Evolutionary conservation across 2,888 invertebrate species (phyloP).

Genomic region (Eupithecia exiguata): DNA sequence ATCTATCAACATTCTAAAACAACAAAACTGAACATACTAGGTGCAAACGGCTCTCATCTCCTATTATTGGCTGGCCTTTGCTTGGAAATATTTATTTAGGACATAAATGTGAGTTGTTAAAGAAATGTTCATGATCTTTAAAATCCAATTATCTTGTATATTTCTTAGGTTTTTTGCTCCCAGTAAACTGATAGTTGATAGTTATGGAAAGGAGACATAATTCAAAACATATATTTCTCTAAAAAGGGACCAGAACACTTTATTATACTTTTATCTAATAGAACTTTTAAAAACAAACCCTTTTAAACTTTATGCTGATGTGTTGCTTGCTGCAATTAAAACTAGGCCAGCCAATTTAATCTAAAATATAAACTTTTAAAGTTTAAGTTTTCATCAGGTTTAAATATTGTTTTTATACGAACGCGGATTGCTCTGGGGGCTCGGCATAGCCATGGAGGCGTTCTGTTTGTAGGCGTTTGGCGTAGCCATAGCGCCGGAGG

Average conservation of each 20-base stretch:
- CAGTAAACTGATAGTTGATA: neutral
- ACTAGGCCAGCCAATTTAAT: slow-evolving; percentile 1
- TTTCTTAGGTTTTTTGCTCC: neutral
- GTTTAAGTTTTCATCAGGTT: slow-evolving; percentile 2
- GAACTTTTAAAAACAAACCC: too few species aligned
- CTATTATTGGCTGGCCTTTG: slow-evolving; percentile 16
- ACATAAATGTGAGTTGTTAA: neutral
- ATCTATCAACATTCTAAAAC: slow-evolving; percentile 70
- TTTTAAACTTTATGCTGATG: neutral
- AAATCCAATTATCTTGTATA: neutral
- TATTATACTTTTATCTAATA: too few species aligned
- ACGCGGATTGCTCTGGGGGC: slow-evolving; percentile 88
- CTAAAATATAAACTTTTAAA: neutral
- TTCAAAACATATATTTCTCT: neutral
- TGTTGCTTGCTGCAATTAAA: neutral
- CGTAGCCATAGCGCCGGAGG: slow-evolving; percentile 86
- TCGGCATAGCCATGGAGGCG: slow-evolving; percentile 89
- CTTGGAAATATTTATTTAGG: neutral
- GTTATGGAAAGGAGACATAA: neutral
- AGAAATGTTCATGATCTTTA: neutral
- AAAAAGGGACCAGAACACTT: too few species aligned
- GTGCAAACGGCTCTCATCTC: slow-evolving; percentile 47
- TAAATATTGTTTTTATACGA: slow-evolving; percentile 74
- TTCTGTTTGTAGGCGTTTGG: slow-evolving; percentile 93
- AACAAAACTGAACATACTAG: slow-evolving; percentile 50